These are phyloP conservation scores for Oasisia sp. DNA, from an alignment of 2,888 invertebrate genomes.

Conservation along the genomic window DNA sequence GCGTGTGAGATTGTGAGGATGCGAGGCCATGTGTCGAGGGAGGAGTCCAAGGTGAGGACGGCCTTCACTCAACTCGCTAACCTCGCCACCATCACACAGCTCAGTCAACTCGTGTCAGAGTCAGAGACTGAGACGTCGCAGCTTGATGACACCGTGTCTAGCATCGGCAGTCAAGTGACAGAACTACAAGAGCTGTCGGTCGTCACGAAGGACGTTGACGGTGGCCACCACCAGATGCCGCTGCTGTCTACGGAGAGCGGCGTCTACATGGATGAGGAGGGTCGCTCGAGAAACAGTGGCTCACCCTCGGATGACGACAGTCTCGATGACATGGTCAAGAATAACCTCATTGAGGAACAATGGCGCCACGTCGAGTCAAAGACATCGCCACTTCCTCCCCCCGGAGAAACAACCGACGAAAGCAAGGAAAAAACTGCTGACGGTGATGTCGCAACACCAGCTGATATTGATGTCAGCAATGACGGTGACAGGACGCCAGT, in stretches of 20 bases:
- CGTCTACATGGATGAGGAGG: not conserved
- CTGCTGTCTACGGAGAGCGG: not conserved
- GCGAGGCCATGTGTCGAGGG: slow-evolving; percentile 19
- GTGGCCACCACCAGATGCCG: slow-evolving; percentile 7
- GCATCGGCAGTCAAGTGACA: slow-evolving; percentile 25
- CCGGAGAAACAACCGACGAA: not conserved
- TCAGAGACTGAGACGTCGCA: slow-evolving; percentile 34
- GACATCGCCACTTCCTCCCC: slow-evolving; percentile 1
- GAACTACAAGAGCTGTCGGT: slow-evolving; percentile 20
- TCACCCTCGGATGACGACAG: not conserved
- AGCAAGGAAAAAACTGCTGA: not conserved
- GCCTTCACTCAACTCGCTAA: slow-evolving; percentile 38
- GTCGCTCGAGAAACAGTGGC: not conserved
- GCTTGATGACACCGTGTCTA: slow-evolving; percentile 29
- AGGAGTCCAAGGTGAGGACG: slow-evolving; percentile 32
- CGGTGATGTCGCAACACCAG: not conserved
- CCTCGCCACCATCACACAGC: slow-evolving; percentile 37
- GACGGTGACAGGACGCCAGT: slow-evolving; percentile 21
- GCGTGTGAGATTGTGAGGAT: not conserved
- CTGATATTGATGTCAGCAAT: not conserved
- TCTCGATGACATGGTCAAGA: slow-evolving; percentile 26
- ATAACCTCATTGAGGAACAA: slow-evolving; percentile 26
- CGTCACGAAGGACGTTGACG: slow-evolving; percentile 13
- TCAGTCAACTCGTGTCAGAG: slow-evolving; percentile 32
- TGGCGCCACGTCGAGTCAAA: slow-evolving; percentile 24